Evolutionary conservation across 2,797 vertebrate genomes (phyloP), one percentile per base, ranked within the genome.

Genomic region (Orestias chungarensis): DNA sequence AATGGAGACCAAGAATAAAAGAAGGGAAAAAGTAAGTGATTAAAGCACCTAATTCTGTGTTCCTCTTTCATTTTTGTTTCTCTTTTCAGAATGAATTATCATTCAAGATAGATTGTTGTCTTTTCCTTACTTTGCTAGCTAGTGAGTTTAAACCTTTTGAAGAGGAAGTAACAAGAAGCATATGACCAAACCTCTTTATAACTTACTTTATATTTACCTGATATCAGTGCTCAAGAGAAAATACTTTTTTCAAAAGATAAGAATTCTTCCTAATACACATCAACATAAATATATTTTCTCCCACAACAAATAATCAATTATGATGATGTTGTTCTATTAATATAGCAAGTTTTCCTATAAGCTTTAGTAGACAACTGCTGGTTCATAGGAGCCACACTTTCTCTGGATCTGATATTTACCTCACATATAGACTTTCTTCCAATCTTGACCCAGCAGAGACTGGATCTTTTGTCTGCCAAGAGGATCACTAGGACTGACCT

Each of bases 11-110:
- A 52, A 43, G 64, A 81, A 73, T 50, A 73, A 81, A 82, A 77
- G 78, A 70, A 68, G 72, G 64, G 47, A 73, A 73, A 59, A 64
- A 87, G 71, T 71, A 78, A 85, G 73, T 82, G 84, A 92, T 91
- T 85, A 80, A 83, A 74, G 75, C 70, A 42, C 83, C 75, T 68
- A 75, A 81, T 82, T 85, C 62, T 78, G 66, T 75, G 66, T 74
- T 76, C 75, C 50, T 62, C 68, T 79, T 74, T 88, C 70, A 77
- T 83, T 86, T 79, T 85, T 65, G 76, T 75, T 49, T 81, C 66
- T 49, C 25, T 74, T 75, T 66, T 69, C 40, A 59, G 64, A 74
- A 71, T 65, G 35, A 35, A 35, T 35, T 38, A 40, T 74, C 33
- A 12, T 47, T 47, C n/a, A 76, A 59, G 73, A 75, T 54, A 49